phyloP scores from a whole-genome alignment of 2,888 invertebrate genomes.

The Melanostoma mellinum region DNA sequence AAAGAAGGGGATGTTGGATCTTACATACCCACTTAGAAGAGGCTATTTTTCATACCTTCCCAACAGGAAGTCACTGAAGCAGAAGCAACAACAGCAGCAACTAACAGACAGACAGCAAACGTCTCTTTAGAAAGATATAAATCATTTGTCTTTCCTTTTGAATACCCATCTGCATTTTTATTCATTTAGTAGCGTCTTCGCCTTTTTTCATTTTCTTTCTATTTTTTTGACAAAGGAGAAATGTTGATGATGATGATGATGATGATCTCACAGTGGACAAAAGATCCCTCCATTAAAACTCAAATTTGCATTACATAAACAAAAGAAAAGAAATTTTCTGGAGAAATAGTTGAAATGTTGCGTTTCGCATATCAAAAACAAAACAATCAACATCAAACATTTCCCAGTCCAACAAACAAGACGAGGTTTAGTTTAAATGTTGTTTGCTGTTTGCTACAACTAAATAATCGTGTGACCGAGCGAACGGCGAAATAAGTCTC shows the following conservation, averaged over 20 bases:
- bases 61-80: constrained; percentile 59
- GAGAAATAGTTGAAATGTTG: constrained; percentile 29
- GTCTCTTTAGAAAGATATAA: constrained; percentile 44
- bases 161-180: constrained; percentile 28
- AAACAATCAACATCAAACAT: constrained; percentile 1
- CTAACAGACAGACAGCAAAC: constrained; percentile 14
- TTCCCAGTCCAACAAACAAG: constrained; percentile 5
- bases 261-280: constrained; percentile 41
- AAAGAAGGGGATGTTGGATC: constrained; percentile 1
- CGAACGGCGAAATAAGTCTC: background rate
- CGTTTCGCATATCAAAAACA: constrained; percentile 49
- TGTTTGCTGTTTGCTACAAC: constrained; percentile 9
- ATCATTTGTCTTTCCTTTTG: constrained; percentile 54
- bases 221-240: constrained; percentile 62
- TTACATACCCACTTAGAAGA: constrained; percentile 7
- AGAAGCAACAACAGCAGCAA: background rate
- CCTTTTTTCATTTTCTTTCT: background rate
- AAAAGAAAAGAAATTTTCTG: constrained; percentile 64
- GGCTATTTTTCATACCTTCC: constrained; percentile 52
- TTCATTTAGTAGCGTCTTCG: constrained; percentile 26
- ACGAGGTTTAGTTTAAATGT: background rate
- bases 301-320: constrained; percentile 66
- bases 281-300: constrained; percentile 48
- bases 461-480: constrained; percentile 21
- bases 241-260: constrained; percentile 56